Base-by-base conservation (phyloP, 92 coral and sea anemone genomes). In the Phenganax subtilis region DNA sequence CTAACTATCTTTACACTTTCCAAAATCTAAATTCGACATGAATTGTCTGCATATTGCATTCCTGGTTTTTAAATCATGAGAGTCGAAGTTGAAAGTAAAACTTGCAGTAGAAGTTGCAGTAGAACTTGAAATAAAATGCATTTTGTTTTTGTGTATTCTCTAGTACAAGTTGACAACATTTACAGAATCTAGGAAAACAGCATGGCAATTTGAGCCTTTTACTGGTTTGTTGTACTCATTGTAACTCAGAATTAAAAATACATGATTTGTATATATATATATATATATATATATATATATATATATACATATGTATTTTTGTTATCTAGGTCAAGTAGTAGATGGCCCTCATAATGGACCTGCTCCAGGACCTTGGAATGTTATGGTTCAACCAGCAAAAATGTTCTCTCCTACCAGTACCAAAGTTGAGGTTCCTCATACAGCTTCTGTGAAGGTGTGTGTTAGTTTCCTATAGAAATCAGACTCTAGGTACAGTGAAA, bases 361-460 rank as follows among this genome's bases (percentile, higher is more conserved):
- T 3, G 84, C 84, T 9, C 84, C 84, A 20, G 65, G 76, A 12
- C 84, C 84, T 25, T 81, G 84, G 84, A 68, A 29, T 29, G 47
- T 68, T 0, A 30, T 9, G 10, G 73, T 37, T 73, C 82, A 86
- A 28, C 92, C 93, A 7, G 62, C 87, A 7, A 77, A 87, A n/a
- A 82, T 88, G 90, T 93, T 93, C 75, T 59, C 85, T 31, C 88
- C 90, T 52, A 12, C 63, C 37, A 85, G 79, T 66, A 87, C 87
- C 64, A 88, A 93, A 84, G 57, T 93, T 54, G 97, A 91, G 77
- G 97, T 93, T 5, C 97, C 97, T 15, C 97, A 93, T 76, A 93
- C 97, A 44, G 97, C 97, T 51, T 91, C 88, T 28, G 88, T 93
- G 52, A 93, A 93, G 97, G 97, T 93, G 80, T 15, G 54, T 11